Conservation (phyloP, 2,113 vertebrate genomes). For the Hydrochoerus hydrochaeris region DNA sequence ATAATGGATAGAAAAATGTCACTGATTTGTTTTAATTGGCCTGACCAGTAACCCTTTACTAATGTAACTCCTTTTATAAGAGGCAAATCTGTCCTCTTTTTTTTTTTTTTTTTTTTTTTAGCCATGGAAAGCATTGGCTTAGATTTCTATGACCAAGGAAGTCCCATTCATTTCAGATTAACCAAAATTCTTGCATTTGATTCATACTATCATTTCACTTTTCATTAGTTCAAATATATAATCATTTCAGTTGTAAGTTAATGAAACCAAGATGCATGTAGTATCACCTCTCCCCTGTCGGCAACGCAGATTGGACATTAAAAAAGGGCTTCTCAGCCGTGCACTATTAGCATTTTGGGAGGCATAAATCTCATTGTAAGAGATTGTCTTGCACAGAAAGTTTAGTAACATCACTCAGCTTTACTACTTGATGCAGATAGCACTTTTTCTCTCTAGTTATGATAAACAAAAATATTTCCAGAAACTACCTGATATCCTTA, state of each 20-base stretch:
- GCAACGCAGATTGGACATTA: not conserved
- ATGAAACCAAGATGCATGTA: not conserved
- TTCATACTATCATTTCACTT: not conserved
- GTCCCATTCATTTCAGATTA: not conserved
- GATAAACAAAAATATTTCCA: not conserved
- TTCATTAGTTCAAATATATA: not conserved
- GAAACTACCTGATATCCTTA: not conserved
- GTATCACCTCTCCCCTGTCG: not conserved
- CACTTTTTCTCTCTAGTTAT: not conserved
- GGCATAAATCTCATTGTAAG: not conserved
- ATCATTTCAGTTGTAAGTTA: not conserved
- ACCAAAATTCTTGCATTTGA: not conserved
- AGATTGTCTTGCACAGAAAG: not conserved
- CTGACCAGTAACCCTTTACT: constrained; percentile 72
- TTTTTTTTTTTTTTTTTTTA: not conserved
- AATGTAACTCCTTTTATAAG: constrained; percentile 60
- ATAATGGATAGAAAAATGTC: constrained; percentile 71
- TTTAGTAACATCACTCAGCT: not conserved
- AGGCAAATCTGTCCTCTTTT: not conserved
- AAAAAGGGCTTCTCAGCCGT: not conserved
- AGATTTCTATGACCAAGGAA: not conserved
- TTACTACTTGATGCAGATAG: not conserved
- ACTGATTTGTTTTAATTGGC: constrained; percentile 79
- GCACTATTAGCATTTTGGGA: not conserved
- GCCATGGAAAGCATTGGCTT: not conserved